Evolutionary conservation across 2,888 invertebrate genomes (phyloP).

Genomic region (Hedya salicella): DNA sequence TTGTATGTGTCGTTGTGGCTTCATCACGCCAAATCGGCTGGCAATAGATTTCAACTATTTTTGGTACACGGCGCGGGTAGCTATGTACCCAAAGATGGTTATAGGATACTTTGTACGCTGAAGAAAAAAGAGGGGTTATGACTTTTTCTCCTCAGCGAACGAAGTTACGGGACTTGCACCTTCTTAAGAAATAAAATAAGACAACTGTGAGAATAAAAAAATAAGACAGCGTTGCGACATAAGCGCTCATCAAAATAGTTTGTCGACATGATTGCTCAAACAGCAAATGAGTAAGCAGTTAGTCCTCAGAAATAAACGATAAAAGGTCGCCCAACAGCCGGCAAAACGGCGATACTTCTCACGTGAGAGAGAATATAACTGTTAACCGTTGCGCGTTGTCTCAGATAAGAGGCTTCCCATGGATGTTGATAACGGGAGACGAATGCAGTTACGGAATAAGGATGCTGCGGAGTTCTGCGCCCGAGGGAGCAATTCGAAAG

Average conservation of each 20-base stretch:
- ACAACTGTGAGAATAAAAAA: not conserved
- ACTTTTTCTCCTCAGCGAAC: no score
- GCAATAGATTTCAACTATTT: no score
- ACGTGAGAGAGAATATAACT: slow-evolving; percentile 58
- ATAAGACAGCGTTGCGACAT: not conserved
- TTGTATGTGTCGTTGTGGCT: no score
- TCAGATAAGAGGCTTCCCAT: slow-evolving; percentile 51
- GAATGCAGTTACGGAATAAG: slow-evolving; percentile 14
- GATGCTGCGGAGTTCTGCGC: slow-evolving; percentile 27
- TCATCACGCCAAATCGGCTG: no score
- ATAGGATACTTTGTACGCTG: no score
- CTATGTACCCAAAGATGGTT: no score
- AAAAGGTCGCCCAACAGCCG: slow-evolving; percentile 46
- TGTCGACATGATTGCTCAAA: slow-evolving; percentile 5
- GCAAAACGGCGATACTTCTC: slow-evolving; percentile 48
- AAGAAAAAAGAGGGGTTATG: no score
- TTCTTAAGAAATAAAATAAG: not conserved
- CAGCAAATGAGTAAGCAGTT: slow-evolving; percentile 31
- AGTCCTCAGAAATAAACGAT: slow-evolving; percentile 45
- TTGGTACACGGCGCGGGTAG: no score
- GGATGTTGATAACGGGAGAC: slow-evolving; percentile 45
- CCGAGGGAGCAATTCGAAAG: slow-evolving; percentile 33
- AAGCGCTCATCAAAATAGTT: not conserved
- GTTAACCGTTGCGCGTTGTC: slow-evolving; percentile 58
- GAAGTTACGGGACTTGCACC: no score